phyloP scores from a whole-genome alignment of 2,113 vertebrate genomes.

The Otis tarda region DNA sequence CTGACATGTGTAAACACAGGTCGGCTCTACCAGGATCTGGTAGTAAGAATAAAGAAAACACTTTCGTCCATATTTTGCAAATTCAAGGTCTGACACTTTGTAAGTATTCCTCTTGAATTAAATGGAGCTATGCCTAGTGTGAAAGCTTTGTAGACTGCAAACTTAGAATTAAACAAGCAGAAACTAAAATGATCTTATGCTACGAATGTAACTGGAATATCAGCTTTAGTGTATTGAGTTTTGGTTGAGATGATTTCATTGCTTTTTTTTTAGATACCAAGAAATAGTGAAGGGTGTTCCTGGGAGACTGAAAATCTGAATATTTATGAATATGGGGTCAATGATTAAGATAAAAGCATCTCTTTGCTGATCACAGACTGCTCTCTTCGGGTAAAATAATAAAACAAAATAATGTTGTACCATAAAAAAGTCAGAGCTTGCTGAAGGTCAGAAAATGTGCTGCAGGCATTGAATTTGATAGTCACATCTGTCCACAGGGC shows the following conservation, averaged over 20 bases:
- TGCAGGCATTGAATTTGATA: conserved; percentile 25
- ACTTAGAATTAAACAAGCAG: not conserved
- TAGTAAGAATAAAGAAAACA: not conserved
- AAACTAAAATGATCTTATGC: not conserved
- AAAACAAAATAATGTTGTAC: conserved; percentile 33
- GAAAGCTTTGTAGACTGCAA: not conserved
- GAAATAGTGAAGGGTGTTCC: not conserved
- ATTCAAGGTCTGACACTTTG: not conserved
- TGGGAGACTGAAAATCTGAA: conserved; percentile 14
- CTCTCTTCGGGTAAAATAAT: conserved; percentile 35
- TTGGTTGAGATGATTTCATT: not conserved
- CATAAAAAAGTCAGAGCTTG: conserved; percentile 32
- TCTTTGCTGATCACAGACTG: conserved; percentile 42
- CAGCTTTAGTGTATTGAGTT: not conserved
- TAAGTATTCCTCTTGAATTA: not conserved
- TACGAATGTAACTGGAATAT: not conserved
- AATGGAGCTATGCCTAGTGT: not conserved
- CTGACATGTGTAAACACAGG: not conserved
- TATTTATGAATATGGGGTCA: conserved; percentile 52
- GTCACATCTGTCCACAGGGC: conserved; percentile 20
- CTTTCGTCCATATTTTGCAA: not conserved
- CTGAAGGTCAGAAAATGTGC: conserved; percentile 48
- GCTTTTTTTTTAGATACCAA: not conserved
- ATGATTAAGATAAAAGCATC: conserved; percentile 40
- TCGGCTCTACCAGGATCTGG: not conserved